phyloP scores from a whole-genome alignment of 1,140 invertebrate species.

The Pantala flavescens region DNA sequence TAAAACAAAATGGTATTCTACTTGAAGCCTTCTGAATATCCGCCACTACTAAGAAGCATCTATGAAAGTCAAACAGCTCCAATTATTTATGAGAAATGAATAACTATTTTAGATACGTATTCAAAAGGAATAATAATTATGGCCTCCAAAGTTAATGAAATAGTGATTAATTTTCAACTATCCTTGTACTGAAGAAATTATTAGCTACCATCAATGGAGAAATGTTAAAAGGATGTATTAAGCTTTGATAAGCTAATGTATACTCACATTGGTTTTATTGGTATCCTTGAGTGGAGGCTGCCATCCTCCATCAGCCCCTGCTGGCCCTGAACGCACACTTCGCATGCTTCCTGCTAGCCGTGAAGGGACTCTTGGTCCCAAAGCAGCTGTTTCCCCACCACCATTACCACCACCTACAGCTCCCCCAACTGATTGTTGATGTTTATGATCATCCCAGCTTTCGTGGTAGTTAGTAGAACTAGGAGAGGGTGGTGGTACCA shows the following conservation, averaged over 20 bases:
- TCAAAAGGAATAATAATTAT: too few relatives aligned
- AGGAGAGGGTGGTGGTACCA: background rate
- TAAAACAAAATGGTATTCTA: background rate
- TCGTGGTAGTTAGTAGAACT: background rate
- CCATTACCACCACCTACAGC: background rate
- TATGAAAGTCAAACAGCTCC: background rate
- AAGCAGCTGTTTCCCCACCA: background rate
- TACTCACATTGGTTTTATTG: constrained; percentile 10
- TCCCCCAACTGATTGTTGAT: background rate
- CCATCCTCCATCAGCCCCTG: constrained; percentile 5
- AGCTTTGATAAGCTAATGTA: background rate
- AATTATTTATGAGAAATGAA: background rate
- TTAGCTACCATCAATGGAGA: too few relatives aligned
- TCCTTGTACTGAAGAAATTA: too few relatives aligned
- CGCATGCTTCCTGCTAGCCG: background rate
- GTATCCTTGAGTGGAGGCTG: background rate
- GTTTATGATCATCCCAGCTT: background rate
- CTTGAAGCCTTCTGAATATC: background rate
- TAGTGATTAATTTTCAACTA: background rate
- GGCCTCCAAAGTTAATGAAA: background rate
- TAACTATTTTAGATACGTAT: too few relatives aligned
- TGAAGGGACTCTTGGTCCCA: background rate
- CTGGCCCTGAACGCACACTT: background rate
- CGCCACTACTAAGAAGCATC: background rate
- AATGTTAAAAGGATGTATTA: background rate